Conservation (phyloP, 2,797 vertebrate species). For the Pangasius larnaudii region DNA sequence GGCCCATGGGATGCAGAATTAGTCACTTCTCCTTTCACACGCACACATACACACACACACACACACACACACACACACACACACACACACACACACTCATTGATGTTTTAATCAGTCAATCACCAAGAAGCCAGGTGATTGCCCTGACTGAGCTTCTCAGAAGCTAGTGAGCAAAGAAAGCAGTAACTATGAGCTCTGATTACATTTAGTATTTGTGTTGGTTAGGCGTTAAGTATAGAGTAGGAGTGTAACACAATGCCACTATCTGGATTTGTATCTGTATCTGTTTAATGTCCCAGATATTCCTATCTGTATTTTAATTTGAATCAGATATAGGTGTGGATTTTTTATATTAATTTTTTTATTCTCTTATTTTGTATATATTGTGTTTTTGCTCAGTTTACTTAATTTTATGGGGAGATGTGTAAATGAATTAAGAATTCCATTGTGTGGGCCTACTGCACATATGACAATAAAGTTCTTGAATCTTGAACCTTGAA, state of each 20-base stretch:
- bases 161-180: background rate
- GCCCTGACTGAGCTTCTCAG: background rate
- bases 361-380: background rate
- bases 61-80: conserved; percentile 7
- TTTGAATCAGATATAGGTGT: background rate
- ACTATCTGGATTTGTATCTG: background rate
- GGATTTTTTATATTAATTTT: background rate
- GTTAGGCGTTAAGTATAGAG: background rate
- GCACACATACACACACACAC: conserved; percentile 14
- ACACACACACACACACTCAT: background rate
- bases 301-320: background rate
- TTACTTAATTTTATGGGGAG: background rate
- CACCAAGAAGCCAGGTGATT: too few species aligned
- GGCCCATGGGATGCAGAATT: background rate
- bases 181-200: background rate
- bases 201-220: background rate
- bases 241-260: background rate
- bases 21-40: conserved; percentile 4
- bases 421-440: background rate
- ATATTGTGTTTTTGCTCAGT: background rate
- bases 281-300: background rate
- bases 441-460: background rate
- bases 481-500: background rate
- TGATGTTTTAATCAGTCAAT: conserved; percentile 4
- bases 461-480: background rate